Conservation (phyloP, 1,140 invertebrate genomes). For the Drosophila pachea region DNA sequence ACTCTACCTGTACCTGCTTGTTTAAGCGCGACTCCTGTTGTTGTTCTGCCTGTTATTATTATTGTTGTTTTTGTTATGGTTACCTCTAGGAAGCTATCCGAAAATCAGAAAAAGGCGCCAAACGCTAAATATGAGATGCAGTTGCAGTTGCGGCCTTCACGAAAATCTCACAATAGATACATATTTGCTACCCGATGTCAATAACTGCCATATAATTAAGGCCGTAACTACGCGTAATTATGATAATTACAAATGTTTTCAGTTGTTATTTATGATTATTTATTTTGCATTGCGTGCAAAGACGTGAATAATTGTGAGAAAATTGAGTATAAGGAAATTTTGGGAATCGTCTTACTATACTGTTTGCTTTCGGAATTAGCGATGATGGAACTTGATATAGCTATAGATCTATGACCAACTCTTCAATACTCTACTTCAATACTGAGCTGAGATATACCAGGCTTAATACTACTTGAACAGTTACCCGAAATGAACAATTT, state of each 20-base stretch:
- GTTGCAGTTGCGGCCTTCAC: not conserved
- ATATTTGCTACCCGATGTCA: not conserved
- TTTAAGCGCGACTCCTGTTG: slow-evolving; percentile 50
- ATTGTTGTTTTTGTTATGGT: slow-evolving; percentile 29
- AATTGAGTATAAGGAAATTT: too few species aligned
- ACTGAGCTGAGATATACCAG: too few species aligned
- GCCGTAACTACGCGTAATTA: not conserved
- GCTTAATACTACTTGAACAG: too few species aligned
- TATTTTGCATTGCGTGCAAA: not conserved
- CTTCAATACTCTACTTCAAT: too few species aligned
- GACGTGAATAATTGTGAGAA: too few species aligned
- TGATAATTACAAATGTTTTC: not conserved
- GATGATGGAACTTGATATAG: too few species aligned
- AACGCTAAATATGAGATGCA: not conserved
- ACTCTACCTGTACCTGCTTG: slow-evolving; percentile 59
- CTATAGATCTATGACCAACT: too few species aligned
- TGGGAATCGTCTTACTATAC: too few species aligned
- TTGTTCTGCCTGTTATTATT: slow-evolving; percentile 25
- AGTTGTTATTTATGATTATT: not conserved
- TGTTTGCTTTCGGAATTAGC: too few species aligned
- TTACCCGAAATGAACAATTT: too few species aligned
- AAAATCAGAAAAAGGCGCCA: slow-evolving; percentile 18
- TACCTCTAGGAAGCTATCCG: slow-evolving; percentile 60
- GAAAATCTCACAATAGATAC: not conserved
- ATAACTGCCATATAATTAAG: not conserved